These are phyloP conservation scores for Cetonia aurata DNA, from an alignment of 2,888 invertebrate species.

Conservation along the genomic window DNA sequence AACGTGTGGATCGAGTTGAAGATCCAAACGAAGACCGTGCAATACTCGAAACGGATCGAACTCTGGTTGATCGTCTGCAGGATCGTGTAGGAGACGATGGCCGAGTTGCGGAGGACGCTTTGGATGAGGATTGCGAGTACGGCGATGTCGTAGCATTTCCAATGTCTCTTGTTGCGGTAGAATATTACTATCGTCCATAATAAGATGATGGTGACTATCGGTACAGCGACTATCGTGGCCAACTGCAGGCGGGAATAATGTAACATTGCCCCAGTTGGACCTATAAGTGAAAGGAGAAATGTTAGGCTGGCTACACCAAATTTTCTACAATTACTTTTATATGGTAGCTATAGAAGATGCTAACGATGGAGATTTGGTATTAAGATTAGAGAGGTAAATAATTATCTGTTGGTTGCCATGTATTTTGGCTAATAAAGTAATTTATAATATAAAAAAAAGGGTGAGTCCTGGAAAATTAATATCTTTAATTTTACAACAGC, in stretches of 20 bases:
- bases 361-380: too few species aligned
- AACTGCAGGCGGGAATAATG: conserved; percentile 63
- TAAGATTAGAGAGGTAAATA: too few species aligned
- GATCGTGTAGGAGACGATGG: conserved; percentile 62
- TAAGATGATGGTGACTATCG: conserved; percentile 66
- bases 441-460: too few species aligned
- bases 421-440: too few species aligned
- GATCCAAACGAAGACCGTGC: conserved; percentile 67
- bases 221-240: conserved; percentile 66
- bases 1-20: conserved; percentile 69
- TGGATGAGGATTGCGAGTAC: conserved; percentile 66
- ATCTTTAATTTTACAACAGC: too few species aligned
- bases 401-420: too few species aligned
- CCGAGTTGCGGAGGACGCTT: conserved; percentile 64
- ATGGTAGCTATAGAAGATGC: too few species aligned
- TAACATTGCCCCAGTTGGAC: conserved; percentile 55
- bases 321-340: too few species aligned
- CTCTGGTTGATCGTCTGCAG: conserved; percentile 58
- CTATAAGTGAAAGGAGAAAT: conserved; percentile 1
- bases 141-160: conserved; percentile 70
- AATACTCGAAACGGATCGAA: conserved; percentile 61
- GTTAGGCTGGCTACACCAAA: too few species aligned
- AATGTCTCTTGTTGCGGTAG: conserved; percentile 67
- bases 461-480: too few species aligned
- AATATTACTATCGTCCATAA: conserved; percentile 68